A percentile compares a stretch with the other conserved stretches of the same genome.
These are phyloP conservation scores for Cercocebus atys DNA, from an alignment of 2,113 vertebrate species.

Conservation along the genomic window DNA sequence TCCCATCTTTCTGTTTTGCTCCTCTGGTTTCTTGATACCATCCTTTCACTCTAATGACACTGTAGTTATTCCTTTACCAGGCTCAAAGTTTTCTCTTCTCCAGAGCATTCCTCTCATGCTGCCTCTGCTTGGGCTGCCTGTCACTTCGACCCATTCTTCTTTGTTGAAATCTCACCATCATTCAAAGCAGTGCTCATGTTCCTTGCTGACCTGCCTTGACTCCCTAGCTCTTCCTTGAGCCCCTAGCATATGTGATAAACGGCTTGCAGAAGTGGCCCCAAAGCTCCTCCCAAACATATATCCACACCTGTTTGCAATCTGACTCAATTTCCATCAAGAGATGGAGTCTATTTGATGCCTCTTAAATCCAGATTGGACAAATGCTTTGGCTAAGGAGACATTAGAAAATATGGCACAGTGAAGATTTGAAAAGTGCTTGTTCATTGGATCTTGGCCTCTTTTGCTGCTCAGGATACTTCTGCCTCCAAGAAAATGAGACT, in stretches of 20 bases:
- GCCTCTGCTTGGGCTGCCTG: not conserved
- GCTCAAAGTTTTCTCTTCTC: not conserved
- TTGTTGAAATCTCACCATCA: not conserved
- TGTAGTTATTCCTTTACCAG: not conserved
- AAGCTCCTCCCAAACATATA: not conserved
- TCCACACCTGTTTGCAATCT: not conserved
- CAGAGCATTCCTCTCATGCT: not conserved
- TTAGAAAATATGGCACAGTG: not conserved
- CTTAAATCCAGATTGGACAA: not conserved
- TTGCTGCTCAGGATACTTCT: not conserved
- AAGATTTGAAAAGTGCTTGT: not conserved
- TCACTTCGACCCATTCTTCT: not conserved
- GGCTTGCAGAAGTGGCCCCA: not conserved
- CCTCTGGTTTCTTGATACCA: not conserved
- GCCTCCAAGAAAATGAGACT: not conserved
- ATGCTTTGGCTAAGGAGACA: not conserved
- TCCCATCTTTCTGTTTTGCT: not conserved
- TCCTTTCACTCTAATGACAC: not conserved
- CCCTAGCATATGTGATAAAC: not conserved
- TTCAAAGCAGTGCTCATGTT: not conserved
- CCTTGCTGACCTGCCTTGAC: not conserved
- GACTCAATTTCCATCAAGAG: not conserved
- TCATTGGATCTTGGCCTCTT: not conserved
- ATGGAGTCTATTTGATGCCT: not conserved
- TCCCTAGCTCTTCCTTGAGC: not conserved